Conservation (phyloP, 2,888 invertebrate genomes). For the Amphimallon solstitiale region DNA sequence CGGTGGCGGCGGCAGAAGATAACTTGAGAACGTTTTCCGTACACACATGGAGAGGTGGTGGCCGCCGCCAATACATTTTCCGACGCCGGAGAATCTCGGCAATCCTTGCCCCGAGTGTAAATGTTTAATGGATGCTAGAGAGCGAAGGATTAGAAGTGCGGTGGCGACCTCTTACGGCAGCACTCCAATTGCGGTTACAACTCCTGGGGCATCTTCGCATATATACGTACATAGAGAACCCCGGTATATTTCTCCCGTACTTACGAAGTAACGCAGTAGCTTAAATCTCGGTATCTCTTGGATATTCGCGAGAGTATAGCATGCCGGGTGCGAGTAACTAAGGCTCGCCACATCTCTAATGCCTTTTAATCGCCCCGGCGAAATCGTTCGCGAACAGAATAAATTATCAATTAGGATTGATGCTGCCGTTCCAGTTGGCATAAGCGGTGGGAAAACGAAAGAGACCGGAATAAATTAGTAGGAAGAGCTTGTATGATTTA, state of each 20-base stretch:
- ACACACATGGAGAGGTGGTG: too few relatives aligned
- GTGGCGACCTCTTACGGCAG: conserved; percentile 56
- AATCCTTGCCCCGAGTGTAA: conserved; percentile 62
- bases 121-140: conserved; percentile 63
- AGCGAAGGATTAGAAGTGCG: conserved; percentile 57
- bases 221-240: too few relatives aligned
- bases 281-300: background rate
- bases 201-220: conserved; percentile 38
- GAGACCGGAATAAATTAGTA: too few relatives aligned
- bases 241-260: conserved; percentile 6
- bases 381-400: conserved; percentile 25
- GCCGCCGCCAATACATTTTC: conserved; percentile 32
- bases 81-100: conserved; percentile 49
- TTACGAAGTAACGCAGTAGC: background rate
- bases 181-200: conserved; percentile 59
- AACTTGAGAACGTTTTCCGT: too few relatives aligned
- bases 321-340: background rate
- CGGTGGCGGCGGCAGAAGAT: too few relatives aligned
- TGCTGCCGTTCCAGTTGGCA: too few relatives aligned
- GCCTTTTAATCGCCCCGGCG: conserved; percentile 30
- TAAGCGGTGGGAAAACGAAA: too few relatives aligned
- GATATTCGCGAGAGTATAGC: background rate
- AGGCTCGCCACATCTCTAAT: conserved; percentile 21
- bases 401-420: conserved; percentile 22
- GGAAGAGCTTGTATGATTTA: too few relatives aligned